These are phyloP conservation scores for Chaenocephalus aceratus DNA, from an alignment of 2,113 vertebrate genomes.

Conservation along the genomic window DNA sequence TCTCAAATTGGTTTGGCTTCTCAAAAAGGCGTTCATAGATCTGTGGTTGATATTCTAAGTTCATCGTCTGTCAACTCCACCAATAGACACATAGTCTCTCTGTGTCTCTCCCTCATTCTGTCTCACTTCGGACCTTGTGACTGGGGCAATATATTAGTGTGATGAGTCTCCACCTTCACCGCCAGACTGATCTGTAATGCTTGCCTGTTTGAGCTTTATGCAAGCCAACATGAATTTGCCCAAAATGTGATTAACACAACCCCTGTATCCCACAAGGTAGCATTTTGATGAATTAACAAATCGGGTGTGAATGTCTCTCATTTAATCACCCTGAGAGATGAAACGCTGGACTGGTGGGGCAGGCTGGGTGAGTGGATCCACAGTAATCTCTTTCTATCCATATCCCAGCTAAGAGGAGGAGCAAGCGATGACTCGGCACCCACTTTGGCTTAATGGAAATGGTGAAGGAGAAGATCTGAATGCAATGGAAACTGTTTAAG, in stretches of 20 bases:
- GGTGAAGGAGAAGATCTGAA: slow-evolving; percentile 33
- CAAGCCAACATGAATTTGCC: slow-evolving; percentile 67
- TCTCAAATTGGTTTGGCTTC: slow-evolving; percentile 34
- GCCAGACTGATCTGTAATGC: slow-evolving; percentile 68
- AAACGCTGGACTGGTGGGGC: slow-evolving; percentile 54
- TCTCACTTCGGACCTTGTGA: slow-evolving; percentile 54
- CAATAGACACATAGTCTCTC: slow-evolving; percentile 27
- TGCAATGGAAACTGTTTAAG: slow-evolving; percentile 28
- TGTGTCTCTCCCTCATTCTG: slow-evolving; percentile 9
- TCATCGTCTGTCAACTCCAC: slow-evolving; percentile 40
- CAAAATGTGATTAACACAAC: slow-evolving; percentile 78
- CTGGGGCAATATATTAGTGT: slow-evolving; percentile 60
- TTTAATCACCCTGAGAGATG: slow-evolving; percentile 77
- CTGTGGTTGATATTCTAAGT: slow-evolving; percentile 39
- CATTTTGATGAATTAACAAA: slow-evolving; percentile 80
- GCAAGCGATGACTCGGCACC: slow-evolving; percentile 56
- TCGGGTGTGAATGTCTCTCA: slow-evolving; percentile 71
- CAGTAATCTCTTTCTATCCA: slow-evolving; percentile 69
- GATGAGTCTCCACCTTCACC: slow-evolving; percentile 48
- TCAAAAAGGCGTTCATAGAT: slow-evolving; percentile 32
- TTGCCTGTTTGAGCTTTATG: slow-evolving; percentile 67
- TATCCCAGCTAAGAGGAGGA: slow-evolving; percentile 55
- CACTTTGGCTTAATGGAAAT: slow-evolving; percentile 56
- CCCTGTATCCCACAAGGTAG: slow-evolving; percentile 63
- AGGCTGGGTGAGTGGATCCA: slow-evolving; percentile 57